Base-by-base conservation (phyloP, 2,888 invertebrate genomes). In the Lepidonotus clava region DNA sequence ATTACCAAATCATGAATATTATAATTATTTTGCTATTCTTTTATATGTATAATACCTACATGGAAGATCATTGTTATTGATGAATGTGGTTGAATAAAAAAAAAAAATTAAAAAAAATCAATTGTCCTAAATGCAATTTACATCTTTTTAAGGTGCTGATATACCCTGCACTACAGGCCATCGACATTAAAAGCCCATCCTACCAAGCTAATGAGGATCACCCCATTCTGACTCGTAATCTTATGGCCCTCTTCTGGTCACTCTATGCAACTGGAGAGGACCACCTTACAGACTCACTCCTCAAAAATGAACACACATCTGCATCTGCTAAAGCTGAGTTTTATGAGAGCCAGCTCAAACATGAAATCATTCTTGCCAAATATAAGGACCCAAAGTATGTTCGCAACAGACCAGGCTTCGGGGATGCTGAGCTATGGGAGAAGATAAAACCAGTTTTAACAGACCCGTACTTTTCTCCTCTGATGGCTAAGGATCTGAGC, bases 401-500 rank as follows among this genome's bases (percentile, higher is more conserved):
- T 51, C 51, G 14, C 21, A 14, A 51, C 21, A 11, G 21, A 51
- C 21, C 21, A 14, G 21, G 14, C 21, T 11, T 11, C 11, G 83
- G 86, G 32, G 46, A 87, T 36, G 87, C 86, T 8, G 36, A 77
- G n/a, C 51, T 87, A n/a, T 88, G 88, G 88, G n/a, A 66, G 21
- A 80, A 87, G 24, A 21, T 89, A 14, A 89, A 89, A 40, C 89
- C 88, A 8, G 90, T 90, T 87, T 87, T 92, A 8, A 85, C 88
- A n/a, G 90, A 93, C 88, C 92, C 92, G 1, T 91, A 91, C 76
- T 92, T 94, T 67, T 92, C 93, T 32, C 94, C 94, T 6, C 91
- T 94, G 90, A 92, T 94, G 91, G 88, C 91, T 11, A 89, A 84
- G 4, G 90, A 93, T 86, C 86, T 93, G 21, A 87, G 87, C 6